Evolutionary conservation across 1,140 invertebrate species (phyloP), one percentile per base, ranked within the genome.

Genomic region (Delia radicum): DNA sequence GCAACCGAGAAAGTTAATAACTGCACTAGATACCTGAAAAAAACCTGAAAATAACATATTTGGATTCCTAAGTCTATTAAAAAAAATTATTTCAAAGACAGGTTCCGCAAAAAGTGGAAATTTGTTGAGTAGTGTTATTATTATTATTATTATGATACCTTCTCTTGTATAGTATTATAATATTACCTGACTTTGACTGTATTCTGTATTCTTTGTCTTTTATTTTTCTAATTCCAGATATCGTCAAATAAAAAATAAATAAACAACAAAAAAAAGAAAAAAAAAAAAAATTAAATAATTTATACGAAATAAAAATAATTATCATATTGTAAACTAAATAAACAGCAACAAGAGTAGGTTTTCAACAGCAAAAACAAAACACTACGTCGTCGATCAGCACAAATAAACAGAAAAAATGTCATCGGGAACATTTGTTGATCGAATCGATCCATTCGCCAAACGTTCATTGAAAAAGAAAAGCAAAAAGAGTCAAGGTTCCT

Each of bases 361-460:
- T 55, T 55, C 29, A 69, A 24, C 29, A 21, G 15, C 29, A 33
- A 31, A 69, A 37, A 3, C 27, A 65, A 8, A 55, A 55, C 2
- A 24, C 15, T 3, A 18, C n/a, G 48, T 21, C 18, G 48, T 55
- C 48, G 48, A 55, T 55, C 28, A 67, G 28, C 63, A 67, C 63
- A 67, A 67, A 67, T 29, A 67, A 75, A 76, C 55, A 74, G 15
- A 74, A 80, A 90, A 90, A 88, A 93, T 94, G 93, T 93, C 93
- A 91, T 91, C 92, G 87, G 92, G 90, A 89, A 91, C 92, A 83
- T 95, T 97, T 91, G 94, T 96, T 87, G 95, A 97, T 91, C 93
- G 94, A 87, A 96, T 97, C 90, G 95, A 97, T 90, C 95, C 95
- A 80, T 96, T 96, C 87, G 94, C 94, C 78, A 96, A 96, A 90